A percentile compares a stretch with the other conserved stretches of the same genome.
phyloP scores from a whole-genome alignment of 2,888 invertebrate species.

The Nomada fabriciana region DNA sequence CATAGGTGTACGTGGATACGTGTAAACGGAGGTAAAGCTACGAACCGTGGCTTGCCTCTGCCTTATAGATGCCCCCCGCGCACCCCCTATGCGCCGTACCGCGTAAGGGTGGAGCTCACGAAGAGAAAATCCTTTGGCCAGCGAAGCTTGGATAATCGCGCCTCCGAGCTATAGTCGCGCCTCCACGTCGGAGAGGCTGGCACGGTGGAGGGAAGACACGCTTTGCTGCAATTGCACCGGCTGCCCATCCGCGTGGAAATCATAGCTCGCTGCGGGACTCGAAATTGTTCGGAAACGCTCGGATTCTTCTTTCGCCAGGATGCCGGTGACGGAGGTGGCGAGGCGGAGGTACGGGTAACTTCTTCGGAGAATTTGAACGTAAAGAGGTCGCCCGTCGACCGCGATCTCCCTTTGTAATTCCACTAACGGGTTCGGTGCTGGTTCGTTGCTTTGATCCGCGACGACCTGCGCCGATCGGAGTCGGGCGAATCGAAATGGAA shows the following conservation, averaged over 20 bases:
- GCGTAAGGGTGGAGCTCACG: constrained; percentile 56
- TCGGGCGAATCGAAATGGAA: constrained; percentile 60
- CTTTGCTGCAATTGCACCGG: constrained; percentile 78
- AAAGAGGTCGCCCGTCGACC: constrained; percentile 58
- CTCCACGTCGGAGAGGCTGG: constrained; percentile 41
- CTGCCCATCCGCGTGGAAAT: constrained; percentile 81
- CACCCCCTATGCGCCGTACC: constrained; percentile 24
- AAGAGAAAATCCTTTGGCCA: constrained; percentile 82
- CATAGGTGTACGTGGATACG: neutral
- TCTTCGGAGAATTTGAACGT: constrained; percentile 65
- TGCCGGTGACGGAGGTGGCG: neutral
- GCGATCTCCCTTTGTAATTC: constrained; percentile 65
- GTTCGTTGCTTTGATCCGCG: constrained; percentile 37
- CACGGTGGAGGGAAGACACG: constrained; percentile 58
- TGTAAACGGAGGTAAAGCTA: constrained; percentile 24
- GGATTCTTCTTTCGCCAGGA: constrained; percentile 61
- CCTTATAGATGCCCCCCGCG: constrained; percentile 31
- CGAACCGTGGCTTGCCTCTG: constrained; percentile 36
- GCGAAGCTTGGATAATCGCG: constrained; percentile 82
- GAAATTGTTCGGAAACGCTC: constrained; percentile 78
- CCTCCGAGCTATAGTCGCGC: constrained; percentile 72
- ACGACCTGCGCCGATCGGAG: constrained; percentile 17
- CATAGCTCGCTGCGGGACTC: constrained; percentile 79
- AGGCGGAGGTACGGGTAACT: constrained; percentile 25
- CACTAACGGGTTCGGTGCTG: constrained; percentile 35